Evolutionary conservation across 2,113 vertebrate genomes (phyloP).

Genomic region (Baryphthengus martii): DNA sequence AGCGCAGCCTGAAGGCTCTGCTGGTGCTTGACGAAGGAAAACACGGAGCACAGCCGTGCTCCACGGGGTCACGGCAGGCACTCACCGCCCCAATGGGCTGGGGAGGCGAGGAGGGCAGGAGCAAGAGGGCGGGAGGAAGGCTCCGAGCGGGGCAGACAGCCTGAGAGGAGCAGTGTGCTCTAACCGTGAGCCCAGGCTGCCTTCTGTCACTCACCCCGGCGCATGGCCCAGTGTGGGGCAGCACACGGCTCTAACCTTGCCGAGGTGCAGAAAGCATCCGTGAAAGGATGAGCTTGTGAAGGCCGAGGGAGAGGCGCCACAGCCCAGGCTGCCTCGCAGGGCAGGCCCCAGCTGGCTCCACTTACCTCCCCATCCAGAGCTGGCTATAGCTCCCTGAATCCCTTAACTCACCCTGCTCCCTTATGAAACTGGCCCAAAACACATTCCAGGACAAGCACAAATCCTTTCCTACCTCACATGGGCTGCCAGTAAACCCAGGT

Average conservation of each 20-base stretch:
- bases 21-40: neutral
- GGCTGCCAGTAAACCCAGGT: neutral
- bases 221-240: neutral
- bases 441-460: neutral
- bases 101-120: neutral
- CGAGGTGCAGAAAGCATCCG: neutral
- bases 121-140: neutral
- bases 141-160: neutral
- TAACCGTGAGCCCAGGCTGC: neutral
- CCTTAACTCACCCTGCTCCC: neutral
- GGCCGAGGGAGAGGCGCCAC: neutral
- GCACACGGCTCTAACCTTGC: neutral
- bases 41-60: neutral
- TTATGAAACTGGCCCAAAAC: neutral
- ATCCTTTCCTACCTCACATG: neutral
- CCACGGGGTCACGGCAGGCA: neutral
- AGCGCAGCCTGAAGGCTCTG: neutral
- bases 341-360: neutral
- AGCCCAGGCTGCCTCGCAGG: too few species aligned
- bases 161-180: neutral
- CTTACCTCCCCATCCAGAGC: neutral
- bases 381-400: neutral
- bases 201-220: fast-evolving
- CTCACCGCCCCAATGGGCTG: fast-evolving
- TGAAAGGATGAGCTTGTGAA: neutral